These are phyloP conservation scores for Gerris lacustris DNA, from an alignment of 2,888 invertebrate genomes.

Conservation along the genomic window DNA sequence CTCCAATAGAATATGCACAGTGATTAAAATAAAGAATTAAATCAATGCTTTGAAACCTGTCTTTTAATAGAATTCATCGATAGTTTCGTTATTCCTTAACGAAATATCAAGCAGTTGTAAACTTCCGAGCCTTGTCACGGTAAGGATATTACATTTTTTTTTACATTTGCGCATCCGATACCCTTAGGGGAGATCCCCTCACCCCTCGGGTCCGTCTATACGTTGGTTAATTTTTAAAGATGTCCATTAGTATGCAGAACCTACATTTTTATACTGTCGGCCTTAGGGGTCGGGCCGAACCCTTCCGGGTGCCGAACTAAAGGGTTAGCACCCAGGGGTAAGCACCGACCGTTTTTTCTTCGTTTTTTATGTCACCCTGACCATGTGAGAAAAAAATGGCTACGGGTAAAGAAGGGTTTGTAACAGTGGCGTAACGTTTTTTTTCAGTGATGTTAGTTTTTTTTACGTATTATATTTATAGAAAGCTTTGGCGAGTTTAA, in stretches of 20 bases:
- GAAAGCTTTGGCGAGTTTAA: not conserved
- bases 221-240: constrained; percentile 3
- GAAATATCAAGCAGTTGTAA: too few relatives aligned
- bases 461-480: not conserved
- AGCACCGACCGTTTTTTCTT: not conserved
- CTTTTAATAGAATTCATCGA: too few relatives aligned
- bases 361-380: not conserved
- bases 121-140: not conserved
- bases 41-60: too few relatives aligned
- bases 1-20: too few relatives aligned
- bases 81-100: too few relatives aligned
- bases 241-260: constrained; percentile 5
- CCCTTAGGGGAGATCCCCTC: constrained; percentile 1
- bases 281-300: not conserved
- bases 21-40: too few relatives aligned
- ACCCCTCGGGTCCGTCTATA: not conserved
- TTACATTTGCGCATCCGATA: not conserved
- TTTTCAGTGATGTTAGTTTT: not conserved
- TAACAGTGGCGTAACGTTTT: not conserved
- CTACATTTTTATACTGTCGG: not conserved
- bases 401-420: not conserved
- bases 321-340: not conserved
- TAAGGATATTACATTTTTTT: constrained; percentile 2
- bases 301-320: not conserved
- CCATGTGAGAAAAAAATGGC: constrained; percentile 5